phyloP scores from a whole-genome alignment of 2,113 vertebrate species.

The Centropus unirufus region DNA sequence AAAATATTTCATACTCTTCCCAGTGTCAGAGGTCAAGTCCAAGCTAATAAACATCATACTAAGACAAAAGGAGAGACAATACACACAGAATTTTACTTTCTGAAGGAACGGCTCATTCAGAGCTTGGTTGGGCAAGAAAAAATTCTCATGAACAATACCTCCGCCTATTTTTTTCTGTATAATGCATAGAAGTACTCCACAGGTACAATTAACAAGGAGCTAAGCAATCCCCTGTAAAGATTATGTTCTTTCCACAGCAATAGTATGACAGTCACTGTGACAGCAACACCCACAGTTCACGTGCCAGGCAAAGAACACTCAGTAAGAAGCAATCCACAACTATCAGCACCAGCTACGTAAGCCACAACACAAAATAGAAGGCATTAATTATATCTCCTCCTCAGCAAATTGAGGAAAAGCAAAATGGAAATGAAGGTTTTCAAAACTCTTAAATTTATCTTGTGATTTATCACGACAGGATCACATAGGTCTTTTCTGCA shows the following conservation, averaged over 20 bases:
- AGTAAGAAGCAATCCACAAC: neutral
- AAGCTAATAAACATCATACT: neutral
- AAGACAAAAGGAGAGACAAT: neutral
- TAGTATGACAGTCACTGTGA: too few relatives aligned
- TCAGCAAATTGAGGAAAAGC: neutral
- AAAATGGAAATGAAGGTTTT: neutral
- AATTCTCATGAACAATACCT: neutral
- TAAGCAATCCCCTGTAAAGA: neutral
- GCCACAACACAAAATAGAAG: neutral
- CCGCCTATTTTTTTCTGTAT: neutral
- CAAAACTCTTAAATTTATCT: neutral
- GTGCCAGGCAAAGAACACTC: neutral
- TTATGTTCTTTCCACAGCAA: neutral
- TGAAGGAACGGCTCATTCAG: neutral
- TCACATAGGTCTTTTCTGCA: accelerated
- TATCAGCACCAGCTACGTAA: neutral
- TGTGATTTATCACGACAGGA: neutral
- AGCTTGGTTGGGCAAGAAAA: neutral
- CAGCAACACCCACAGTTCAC: neutral
- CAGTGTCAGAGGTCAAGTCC: neutral
- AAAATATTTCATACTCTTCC: neutral
- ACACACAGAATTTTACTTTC: neutral
- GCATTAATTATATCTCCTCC: neutral
- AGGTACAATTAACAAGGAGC: neutral
- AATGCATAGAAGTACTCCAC: neutral